Conservation (phyloP, 2,797 vertebrate species). For the Okamejei kenojei region DNA sequence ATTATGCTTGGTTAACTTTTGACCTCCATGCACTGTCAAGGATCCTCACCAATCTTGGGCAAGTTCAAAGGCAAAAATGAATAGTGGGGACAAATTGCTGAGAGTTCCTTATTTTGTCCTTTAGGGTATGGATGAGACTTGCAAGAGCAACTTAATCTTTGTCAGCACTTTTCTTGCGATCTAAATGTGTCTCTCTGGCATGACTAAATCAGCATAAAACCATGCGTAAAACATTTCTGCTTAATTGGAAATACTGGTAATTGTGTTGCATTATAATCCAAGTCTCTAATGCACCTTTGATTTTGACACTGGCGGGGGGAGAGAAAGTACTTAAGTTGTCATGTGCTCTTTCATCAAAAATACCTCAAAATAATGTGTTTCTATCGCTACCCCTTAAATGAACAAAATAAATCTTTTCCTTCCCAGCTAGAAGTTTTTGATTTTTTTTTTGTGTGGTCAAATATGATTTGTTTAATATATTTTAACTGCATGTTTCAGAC, state of each 20-base stretch:
- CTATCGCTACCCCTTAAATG: neutral
- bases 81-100: neutral
- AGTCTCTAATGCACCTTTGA: neutral
- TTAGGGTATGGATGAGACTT: neutral
- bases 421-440: neutral
- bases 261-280: neutral
- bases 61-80: neutral
- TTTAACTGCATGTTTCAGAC: slow-evolving; percentile 55
- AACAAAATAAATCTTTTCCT: neutral
- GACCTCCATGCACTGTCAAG: neutral
- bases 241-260: neutral
- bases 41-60: neutral
- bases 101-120: neutral
- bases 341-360: neutral
- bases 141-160: neutral
- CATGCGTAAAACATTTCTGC: neutral
- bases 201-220: neutral
- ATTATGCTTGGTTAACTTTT: neutral
- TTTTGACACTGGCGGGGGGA: neutral
- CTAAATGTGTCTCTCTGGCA: neutral
- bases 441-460: neutral
- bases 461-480: neutral
- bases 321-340: neutral
- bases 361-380: neutral
- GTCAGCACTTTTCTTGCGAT: neutral